Evolutionary conservation across 2,113 vertebrate genomes (phyloP), one percentile per base, ranked within the genome.

Genomic region (Sylvilagus bachmani): DNA sequence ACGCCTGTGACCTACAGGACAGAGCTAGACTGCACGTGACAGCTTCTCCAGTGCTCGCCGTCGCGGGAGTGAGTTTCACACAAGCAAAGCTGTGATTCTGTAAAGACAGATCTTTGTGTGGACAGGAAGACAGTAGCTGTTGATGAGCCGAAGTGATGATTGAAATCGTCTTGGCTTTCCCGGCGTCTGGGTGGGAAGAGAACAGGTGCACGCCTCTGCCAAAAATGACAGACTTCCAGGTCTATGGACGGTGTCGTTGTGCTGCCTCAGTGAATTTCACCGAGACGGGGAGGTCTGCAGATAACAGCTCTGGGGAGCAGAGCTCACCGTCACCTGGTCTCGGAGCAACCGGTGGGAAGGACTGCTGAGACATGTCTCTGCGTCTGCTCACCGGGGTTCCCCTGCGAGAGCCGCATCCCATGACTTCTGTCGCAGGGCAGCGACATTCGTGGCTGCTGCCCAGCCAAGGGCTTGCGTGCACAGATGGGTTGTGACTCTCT

Each of bases 201-300:
- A 99, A 98, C 99, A 99, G 99, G 99, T 99, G 98, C 98, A 98
- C 98, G 98, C 97, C 73, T 98, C 97, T 98, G 98, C 98, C 98
- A 98, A 98, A 98, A 98, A 98, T 96, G 97, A 96, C 96, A 97
- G 98, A 98, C 97, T 93, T 97, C 98, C 97, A 97, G 98, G 98
- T 97, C 61, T 97, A 96, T 98, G 98, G 97, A 95, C 79, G 98
- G 97, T 25, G 97, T 98, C 98, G 98, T 99, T 99, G 98, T 98
- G 98, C 97, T 98, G 99, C 98, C 97, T 96, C 96, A 70, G 90
- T 98, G 49, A 77, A 97, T 98, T 98, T 98, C 98, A 98, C 97
- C 94, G 96, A 98, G 98, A 95, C 97, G 94, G 98, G 97, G 97
- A 97, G 98, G 96, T 98, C 98, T 98, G 97, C 97, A 97, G 98